These are phyloP conservation scores for Gopherus flavomarginatus DNA, from an alignment of 2,113 vertebrate species.

Conservation along the genomic window DNA sequence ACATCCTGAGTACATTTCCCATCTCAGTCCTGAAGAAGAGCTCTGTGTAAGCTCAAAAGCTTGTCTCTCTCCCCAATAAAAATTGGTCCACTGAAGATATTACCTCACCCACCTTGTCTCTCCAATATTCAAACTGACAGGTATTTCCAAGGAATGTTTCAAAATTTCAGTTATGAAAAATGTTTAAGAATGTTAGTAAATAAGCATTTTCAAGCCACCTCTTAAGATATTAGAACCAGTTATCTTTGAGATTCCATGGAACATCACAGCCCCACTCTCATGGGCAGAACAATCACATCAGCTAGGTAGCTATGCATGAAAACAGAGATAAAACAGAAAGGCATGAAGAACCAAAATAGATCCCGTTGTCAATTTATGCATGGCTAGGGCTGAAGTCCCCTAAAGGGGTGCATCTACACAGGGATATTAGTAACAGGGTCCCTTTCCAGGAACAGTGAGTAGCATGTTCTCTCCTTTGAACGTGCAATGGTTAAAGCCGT, in stretches of 20 bases:
- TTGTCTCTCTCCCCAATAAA: background rate
- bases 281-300: background rate
- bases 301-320: background rate
- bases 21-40: background rate
- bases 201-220: background rate
- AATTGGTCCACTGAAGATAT: background rate
- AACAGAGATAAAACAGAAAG: background rate
- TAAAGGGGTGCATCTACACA: background rate
- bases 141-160: background rate
- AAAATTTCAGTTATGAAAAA: background rate
- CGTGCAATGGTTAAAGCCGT: background rate
- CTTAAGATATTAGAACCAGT: background rate
- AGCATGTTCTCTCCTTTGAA: background rate
- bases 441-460: background rate
- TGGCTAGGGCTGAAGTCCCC: fast-evolving
- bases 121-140: background rate
- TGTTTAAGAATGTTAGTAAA: background rate
- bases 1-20: background rate
- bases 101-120: background rate
- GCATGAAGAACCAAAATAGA: fast-evolving
- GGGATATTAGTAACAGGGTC: background rate
- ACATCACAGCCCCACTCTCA: background rate
- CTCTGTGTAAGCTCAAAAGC: background rate
- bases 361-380: background rate
- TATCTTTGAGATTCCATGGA: background rate